Conservation (phyloP, 2,113 vertebrate species). For the Alouatta palliata region DNA sequence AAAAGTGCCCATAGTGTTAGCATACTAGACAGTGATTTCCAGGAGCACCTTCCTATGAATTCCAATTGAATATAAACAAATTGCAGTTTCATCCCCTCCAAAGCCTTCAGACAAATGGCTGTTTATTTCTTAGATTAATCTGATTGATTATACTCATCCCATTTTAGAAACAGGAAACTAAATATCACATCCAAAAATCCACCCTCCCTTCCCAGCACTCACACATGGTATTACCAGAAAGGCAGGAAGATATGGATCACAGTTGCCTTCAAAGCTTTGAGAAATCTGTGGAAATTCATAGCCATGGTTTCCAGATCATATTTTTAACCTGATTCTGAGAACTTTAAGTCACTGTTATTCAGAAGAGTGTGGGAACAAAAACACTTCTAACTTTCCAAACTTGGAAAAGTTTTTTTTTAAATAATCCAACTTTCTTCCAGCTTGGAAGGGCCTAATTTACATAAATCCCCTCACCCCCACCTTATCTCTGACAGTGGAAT, state of each 20-base stretch:
- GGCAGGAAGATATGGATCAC: background rate
- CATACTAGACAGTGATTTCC: background rate
- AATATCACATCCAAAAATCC: background rate
- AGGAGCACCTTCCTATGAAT: background rate
- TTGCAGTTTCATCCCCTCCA: background rate
- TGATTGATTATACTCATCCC: background rate
- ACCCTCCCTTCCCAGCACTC: background rate
- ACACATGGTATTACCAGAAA: background rate
- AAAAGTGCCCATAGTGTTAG: background rate
- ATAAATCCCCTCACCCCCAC: constrained; percentile 56
- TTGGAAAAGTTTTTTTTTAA: constrained; percentile 38
- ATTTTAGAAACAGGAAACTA: constrained; percentile 27
- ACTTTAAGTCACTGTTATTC: constrained; percentile 43
- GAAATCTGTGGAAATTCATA: constrained; percentile 48
- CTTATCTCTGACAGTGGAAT: constrained; percentile 60
- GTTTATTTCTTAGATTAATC: constrained; percentile 14
- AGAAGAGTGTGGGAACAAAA: constrained; percentile 57
- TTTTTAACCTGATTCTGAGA: constrained; percentile 43
- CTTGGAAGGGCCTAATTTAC: constrained; percentile 60
- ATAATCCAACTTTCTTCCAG: constrained; percentile 24
- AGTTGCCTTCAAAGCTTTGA: constrained; percentile 9
- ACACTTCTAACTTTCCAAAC: constrained; percentile 45
- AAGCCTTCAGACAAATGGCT: background rate
- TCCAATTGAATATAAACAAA: constrained; percentile 19
- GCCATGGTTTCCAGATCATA: constrained; percentile 26